Evolutionary conservation across 2,888 invertebrate genomes (phyloP), one percentile per base, ranked within the genome.

Genomic region (Tridacna crocea): DNA sequence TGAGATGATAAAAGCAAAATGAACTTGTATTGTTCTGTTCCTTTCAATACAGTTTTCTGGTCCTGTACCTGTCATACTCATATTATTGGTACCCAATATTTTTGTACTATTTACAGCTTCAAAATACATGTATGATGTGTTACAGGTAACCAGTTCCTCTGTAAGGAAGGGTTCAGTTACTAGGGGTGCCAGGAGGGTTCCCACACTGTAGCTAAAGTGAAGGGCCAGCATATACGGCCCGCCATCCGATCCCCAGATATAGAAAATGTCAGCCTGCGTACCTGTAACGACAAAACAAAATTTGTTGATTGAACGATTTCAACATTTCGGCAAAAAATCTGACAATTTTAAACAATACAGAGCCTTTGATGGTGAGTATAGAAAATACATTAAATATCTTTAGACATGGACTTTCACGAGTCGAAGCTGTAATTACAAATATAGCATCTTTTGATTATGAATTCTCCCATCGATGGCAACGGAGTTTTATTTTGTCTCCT

Each of bases 221-320:
- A 63, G 63, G 11, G 63, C 63, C 0, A 63, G 26, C 63, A 63
- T 26, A 27, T 63, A 63, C 15, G 63, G 63, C 15, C 63, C 27
- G 11, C 63, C 63, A 15, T 26, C 63, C 10, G 63, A 26, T 13
- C 63, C 63, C 63, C 63, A 63, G 19, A 63, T 63, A 19, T 63
- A 63, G 27, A 63, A 63, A 13, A 63, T 63, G 26, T 63, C 63
- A 27, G 63, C 63, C 24, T 63, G 63, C 12, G 63, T 26, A 15
- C 63, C 63, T 63, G 19, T 17, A 61, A 61, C 8, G 36, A 36
- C 8, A 36, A 36, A 2, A 36, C n/a, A 36, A 36, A 2, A 4
- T 36, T 8, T 36, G 36, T 36, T 36, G 36, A 36, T 36, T 36
- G 2, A 36, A 36, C 8, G 36, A 36, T 2, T 36, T 8, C 8